A percentile compares a stretch with the other conserved stretches of the same genome.
phyloP scores from a whole-genome alignment of 2,888 invertebrate genomes.

The Andrena praecox region DNA sequence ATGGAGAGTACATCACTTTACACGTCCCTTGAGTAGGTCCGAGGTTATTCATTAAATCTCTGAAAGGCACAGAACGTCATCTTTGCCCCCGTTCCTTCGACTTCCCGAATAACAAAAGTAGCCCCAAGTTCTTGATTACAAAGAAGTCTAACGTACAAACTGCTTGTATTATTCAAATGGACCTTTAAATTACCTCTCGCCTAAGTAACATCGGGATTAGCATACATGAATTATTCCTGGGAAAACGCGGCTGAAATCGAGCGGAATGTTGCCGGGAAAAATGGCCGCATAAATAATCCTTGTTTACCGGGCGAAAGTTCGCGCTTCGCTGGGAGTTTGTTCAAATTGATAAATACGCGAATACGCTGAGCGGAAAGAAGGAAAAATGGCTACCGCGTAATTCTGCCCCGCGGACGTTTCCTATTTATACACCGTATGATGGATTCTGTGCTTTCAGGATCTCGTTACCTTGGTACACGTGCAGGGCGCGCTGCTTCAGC shows the following conservation, averaged over 20 bases:
- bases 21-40: too few species aligned
- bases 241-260: slow-evolving; percentile 19
- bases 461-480: slow-evolving; percentile 92
- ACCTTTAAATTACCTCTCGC: slow-evolving; percentile 1
- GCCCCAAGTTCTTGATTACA: background rate
- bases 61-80: background rate
- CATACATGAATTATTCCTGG: slow-evolving; percentile 40
- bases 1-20: too few species aligned
- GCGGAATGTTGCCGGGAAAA: slow-evolving; percentile 9
- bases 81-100: background rate
- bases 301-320: slow-evolving; percentile 7
- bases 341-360: slow-evolving; percentile 11
- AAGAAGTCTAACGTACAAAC: background rate
- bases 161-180: background rate
- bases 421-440: background rate
- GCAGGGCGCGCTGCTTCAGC: slow-evolving; percentile 93
- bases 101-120: background rate
- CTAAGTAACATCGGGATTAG: slow-evolving; percentile 22
- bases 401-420: background rate
- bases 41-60: too few species aligned
- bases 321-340: background rate
- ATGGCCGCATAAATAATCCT: slow-evolving; percentile 8
- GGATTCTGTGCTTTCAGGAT: background rate
- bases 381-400: background rate
- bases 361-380: background rate